Percentiles rank a stretch among this genome's conserved stretches.
Evolutionary conservation across 2,113 vertebrate species (phyloP).

Genomic region (Nothoprocta pentlandii): DNA sequence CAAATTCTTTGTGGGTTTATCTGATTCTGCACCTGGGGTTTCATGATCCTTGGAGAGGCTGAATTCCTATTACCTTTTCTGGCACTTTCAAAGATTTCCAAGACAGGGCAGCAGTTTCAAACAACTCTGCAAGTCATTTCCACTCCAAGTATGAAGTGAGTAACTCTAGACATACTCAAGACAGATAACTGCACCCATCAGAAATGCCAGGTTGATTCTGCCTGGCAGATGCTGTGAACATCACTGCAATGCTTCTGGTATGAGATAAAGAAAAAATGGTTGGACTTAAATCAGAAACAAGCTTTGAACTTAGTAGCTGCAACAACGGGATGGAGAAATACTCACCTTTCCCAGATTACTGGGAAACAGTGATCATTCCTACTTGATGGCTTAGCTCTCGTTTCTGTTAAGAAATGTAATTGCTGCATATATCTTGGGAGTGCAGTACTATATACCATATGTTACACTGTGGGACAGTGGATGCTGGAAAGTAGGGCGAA

Average conservation of each 20-base stretch:
- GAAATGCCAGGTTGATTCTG: not conserved
- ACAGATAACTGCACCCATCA: not conserved
- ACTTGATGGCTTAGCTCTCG: not conserved
- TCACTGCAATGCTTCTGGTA: not conserved
- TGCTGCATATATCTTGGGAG: not conserved
- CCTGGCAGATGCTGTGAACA: not conserved
- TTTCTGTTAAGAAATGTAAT: not conserved
- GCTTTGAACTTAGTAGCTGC: not conserved
- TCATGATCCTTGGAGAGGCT: not conserved
- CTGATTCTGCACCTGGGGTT: not conserved
- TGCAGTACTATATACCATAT: not conserved
- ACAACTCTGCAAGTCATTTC: not conserved
- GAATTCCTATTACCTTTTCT: not conserved
- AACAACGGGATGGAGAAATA: not conserved
- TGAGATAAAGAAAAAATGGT: not conserved
- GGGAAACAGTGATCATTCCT: not conserved
- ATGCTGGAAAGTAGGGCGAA: conserved; percentile 13
- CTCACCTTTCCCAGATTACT: not conserved
- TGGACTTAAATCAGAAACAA: not conserved
- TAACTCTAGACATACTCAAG: not conserved
- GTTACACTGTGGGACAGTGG: not conserved
- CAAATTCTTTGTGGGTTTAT: not conserved
- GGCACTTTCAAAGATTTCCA: not conserved
- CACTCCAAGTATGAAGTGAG: not conserved
- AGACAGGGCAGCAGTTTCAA: not conserved